Evolutionary conservation across 2,797 vertebrate species (phyloP), one percentile per base, ranked within the genome.

Genomic region (Gallinago stenura): DNA sequence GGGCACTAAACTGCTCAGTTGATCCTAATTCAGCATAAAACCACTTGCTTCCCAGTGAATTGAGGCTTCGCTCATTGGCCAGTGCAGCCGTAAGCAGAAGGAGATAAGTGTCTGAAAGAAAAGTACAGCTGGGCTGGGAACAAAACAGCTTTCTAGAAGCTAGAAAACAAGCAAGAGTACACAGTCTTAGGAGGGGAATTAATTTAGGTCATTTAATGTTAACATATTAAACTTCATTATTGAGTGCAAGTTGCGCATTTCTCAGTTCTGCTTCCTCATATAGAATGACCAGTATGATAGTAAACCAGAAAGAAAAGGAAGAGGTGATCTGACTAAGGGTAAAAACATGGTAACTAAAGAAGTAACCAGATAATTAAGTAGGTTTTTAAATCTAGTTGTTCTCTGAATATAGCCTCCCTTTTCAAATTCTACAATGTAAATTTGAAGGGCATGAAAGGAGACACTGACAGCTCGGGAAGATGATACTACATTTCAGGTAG

Each of bases 1-100:
- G 89, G 22, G 54, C 41, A 61, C 72, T 95, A 87, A 87, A 72
- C 65, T 24, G 20, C 58, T 91, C 50, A 88, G 57, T 62, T 87
- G 15, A 61, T 88, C 53, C n/a, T 88, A 80, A 89, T 91, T 92
- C 62, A 93, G 81, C 87, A 87, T 60, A 62, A 95, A 90, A 33
- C 28, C 60, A 56, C 94, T 89, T 88, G 71, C 60, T 96, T 95
- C n/a, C 45, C 45, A 50, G 69, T 28, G 85, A 87, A 15, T 8
- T 31, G 81, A 37, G 33, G 33, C 48, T 95, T 87, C 35, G 51
- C 13, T 70, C 65, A 73, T 33, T 78, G 73, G 87, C 83, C 92
- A 96, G 50, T 28, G 81, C 19, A 69, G 48, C 60, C 78, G 41
- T 86, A 78, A 95, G 93, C 22, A 76, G 39, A 54, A 88, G 43